Evolutionary conservation across 2,888 invertebrate species (phyloP), one percentile per base, ranked within the genome.

Genomic region (Perithous albicinctus): DNA sequence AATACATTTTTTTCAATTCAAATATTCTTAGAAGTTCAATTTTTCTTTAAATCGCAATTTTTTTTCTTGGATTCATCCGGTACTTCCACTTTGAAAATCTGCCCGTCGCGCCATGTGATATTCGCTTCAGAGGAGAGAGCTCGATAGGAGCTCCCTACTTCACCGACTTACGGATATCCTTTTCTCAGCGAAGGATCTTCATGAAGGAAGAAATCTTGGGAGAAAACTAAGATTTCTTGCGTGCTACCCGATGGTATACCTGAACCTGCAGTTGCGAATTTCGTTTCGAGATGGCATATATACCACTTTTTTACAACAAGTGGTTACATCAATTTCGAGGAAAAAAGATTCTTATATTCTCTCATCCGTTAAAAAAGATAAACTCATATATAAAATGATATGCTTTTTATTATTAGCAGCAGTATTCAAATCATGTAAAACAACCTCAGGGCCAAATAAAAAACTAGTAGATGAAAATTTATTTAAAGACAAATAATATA

Each of bases 151-250:
- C 26, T 59, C 20, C 76, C 82, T 80, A 51, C 80, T 48, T 69
- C 41, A 73, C 82, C 80, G 82, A 80, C 80, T 63, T 46, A 41
- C 23, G 73, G 80, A 74, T 69, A 77, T 77, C 35, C 7, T n/a
- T 82, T 32, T 41, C 41, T 7, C 32, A 41, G 8, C 7, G 59
- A 18, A 32, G 64, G 54, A 66, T 51, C 32, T 67, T 64, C 48
- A 41, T 15, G 56, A 80, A 74, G 70, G 82, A 67, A 69, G 66
- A 78, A 69, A 64, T 73, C 63, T 46, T 23, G 12, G 51, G 43
- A 67, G 26, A 7, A 61, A 35, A 38, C 29, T 10, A 20, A 67
- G 69, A 78, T 78, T 69, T 59, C 69, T 69, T n/a, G 69, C 18
- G 29, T 74, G 59, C 48, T 74, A 23, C 41, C 81, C 46, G 73